Base-by-base conservation (phyloP, 2,797 vertebrate genomes). In the Syngnathus rostellatus region DNA sequence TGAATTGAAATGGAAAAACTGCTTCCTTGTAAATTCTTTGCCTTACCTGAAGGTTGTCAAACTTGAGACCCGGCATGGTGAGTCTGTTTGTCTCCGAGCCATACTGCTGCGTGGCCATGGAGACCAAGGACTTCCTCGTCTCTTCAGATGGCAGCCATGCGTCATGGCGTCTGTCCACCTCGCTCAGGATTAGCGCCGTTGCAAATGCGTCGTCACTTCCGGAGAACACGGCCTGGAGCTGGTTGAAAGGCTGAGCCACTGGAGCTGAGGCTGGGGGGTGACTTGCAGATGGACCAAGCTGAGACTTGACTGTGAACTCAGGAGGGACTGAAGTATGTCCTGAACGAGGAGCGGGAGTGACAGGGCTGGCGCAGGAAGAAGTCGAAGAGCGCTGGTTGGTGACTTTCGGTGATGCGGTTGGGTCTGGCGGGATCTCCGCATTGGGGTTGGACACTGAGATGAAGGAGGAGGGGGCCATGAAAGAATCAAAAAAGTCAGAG, bases 401-500 rank as follows among this genome's bases (percentile, higher is more conserved):
- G 16, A 71, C 53, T 39, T 67, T 67, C 0, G 93, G 48, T 0
- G 62, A 64, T 1, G 72, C 7, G 17, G 37, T 59, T 10, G 74
- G 16, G 2, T 71, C 64, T 4, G 81, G 75, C 8, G 87, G 71
- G 4, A 89, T 74, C 48, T 89, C 91, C 2, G 94, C 94, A 1
- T 94, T 94, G 46, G 95, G 95, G 74, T 99, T 99, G 68, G 95
- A 97, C 72, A 98, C 89, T 0, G 97, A 99, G 76, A 97, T 95
- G 80, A 98, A 97, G 25, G 87, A 91, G 3, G 94, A 95, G 5
- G 91, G 88, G 0, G 86, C 93, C 0, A 95, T 99, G 68, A 99
- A 99, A 0, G 97, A 99, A 79, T 99, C 97, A 45, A 99, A 99
- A 84, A 99, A 99, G 83, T 98, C 97, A 0, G 94, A 91, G 50